Evolutionary conservation across 2,888 invertebrate genomes (phyloP), one percentile per base, ranked within the genome.

Genomic region (Patella depressa): DNA sequence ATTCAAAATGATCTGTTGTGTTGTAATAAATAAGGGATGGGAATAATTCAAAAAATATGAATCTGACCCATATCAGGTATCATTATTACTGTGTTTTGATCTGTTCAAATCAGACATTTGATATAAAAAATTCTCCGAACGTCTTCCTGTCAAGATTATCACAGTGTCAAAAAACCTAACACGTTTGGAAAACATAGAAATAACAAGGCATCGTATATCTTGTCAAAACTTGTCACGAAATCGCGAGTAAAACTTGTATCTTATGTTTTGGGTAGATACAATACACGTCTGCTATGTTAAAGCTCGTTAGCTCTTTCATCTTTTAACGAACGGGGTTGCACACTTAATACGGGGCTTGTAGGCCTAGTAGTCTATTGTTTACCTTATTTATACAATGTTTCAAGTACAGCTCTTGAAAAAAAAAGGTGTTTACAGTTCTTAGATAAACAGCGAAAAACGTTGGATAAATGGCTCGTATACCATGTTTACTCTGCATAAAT

Each of bases 261-360:
- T 65, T 24, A 19, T 65, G 65, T 65, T 65, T 65, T 65, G 65
- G 65, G 19, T 65, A 19, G 24, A 11, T 24, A 65, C 65, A 65
- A 65, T 65, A 65, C 65, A 24, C 12, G 24, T 19, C 19, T 65
- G 19, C 24, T 65, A 65, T 24, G 12, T 65, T 19, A 65, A 65
- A 65, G 19, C 65, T 65, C 65, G 65, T 65, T 65, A 65, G 65
- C 17, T 24, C 24, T 65, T 65, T 65, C 65, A 12, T 65, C 14
- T 65, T 65, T 65, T 65, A 65, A 65, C 65, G 65, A 65, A 65
- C 65, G 19, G 19, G 65, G 19, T 65, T 65, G 45, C 45, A 45
- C 45, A 45, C 45, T 45, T 45, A 45, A 45, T 45, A 45, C 45
- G 7, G 45, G 45, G 45, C 45, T 45, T 45, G 45, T 45, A 45